A percentile compares a stretch with the other conserved stretches of the same genome.
Evolutionary conservation across 2,797 vertebrate genomes (phyloP).

Genomic region (Morelia viridis): DNA sequence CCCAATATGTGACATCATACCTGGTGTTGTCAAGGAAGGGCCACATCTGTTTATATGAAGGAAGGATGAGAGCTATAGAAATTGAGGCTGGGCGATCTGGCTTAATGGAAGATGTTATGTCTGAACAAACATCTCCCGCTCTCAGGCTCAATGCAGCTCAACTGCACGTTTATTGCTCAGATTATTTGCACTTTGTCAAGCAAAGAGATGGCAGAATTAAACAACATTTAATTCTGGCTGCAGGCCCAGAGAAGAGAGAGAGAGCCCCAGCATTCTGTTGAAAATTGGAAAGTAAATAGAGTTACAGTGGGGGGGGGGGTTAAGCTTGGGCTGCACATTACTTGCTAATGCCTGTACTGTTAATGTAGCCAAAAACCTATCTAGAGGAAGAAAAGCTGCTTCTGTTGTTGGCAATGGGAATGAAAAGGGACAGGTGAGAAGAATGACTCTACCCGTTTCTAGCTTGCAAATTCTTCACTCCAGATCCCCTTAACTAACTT

Average conservation of each 20-base stretch:
- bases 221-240: background rate
- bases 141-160: background rate
- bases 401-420: background rate
- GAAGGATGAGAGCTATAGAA: background rate
- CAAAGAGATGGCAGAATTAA: background rate
- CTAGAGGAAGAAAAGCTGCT: background rate
- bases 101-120: background rate
- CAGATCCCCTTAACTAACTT: background rate
- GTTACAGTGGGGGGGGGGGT: rapidly evolving
- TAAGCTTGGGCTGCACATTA: background rate
- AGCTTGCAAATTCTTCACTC: background rate
- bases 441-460: background rate
- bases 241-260: slow-evolving; percentile 33
- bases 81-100: background rate
- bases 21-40: background rate
- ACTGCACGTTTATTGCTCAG: background rate
- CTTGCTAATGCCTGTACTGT: background rate
- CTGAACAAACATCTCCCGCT: background rate
- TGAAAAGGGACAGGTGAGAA: background rate
- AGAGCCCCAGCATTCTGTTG: rapidly evolving
- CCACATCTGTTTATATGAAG: background rate
- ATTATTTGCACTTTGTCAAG: background rate
- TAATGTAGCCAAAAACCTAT: background rate
- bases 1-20: background rate
- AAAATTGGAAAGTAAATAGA: background rate